These are phyloP conservation scores for Gopherus evgoodei DNA, from an alignment of 2,113 vertebrate species.

Conservation along the genomic window DNA sequence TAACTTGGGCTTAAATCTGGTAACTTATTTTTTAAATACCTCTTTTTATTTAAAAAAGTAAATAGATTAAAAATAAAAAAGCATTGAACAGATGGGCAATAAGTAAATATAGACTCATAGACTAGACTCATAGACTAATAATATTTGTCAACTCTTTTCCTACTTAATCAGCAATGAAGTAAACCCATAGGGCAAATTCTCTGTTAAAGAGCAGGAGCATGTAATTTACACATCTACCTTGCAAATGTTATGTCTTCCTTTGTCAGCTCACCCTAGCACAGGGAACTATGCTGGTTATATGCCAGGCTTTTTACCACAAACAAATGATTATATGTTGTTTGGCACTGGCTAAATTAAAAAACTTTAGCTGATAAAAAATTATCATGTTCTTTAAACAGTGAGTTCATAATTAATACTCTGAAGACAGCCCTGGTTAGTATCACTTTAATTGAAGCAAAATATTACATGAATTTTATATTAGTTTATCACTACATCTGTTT, in stretches of 20 bases:
- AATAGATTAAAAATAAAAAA: background rate
- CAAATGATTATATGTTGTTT: background rate
- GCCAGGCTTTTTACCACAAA: background rate
- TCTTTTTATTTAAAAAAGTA: background rate
- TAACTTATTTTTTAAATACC: background rate
- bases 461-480: background rate
- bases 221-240: background rate
- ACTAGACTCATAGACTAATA: too few relatives aligned
- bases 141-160: background rate
- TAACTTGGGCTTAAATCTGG: background rate
- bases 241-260: background rate
- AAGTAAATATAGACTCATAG: too few relatives aligned
- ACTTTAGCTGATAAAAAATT: background rate
- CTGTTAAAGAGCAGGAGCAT: background rate
- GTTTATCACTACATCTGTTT: slow-evolving; percentile 10
- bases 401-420: slow-evolving; percentile 18
- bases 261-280: background rate
- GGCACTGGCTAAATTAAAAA: background rate
- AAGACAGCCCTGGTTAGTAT: background rate
- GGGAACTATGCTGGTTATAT: accelerated
- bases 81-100: background rate
- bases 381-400: background rate
- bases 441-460: background rate
- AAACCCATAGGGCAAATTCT: background rate
- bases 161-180: background rate